Base-by-base conservation (phyloP, 2,113 vertebrate species). In the Phylloscopus trochiloides region DNA sequence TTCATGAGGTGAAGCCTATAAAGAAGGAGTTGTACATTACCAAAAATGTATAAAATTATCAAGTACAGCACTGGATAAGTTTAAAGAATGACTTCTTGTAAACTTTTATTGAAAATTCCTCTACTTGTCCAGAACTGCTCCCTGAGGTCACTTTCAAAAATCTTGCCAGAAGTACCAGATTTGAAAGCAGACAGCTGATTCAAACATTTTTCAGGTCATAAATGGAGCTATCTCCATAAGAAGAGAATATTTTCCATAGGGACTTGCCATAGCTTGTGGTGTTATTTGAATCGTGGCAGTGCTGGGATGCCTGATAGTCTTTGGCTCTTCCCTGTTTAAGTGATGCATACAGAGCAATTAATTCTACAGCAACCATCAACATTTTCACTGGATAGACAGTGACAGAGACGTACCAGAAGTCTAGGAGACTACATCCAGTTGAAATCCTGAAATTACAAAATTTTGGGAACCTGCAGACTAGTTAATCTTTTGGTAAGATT, bases 131-230 rank as follows among this genome's bases (percentile, higher is more conserved):
- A 84, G 71, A 96, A 75, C 8, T 72, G 34, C 8, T 81, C 71
- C 52, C 76, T 68, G 52, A 94, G 54, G 88, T 84, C 51, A 77
- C 77, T 74, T 77, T 76, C 38, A 73, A 88, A 96, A 48, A 38
- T 32, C 6, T 42, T 92, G 61, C 63, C 85, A 85, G 92, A 96
- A 96, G 71, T 57, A 96, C 74, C 72, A 97, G 70, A 91, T 90
- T 94, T 95, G 71, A 97, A 77, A 87, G 76, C 32, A 93, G 81
- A 89, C 45, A 73, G 94, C 62, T 92, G 68, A 90, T 95, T 88
- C 54, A 82, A 96, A 81, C 21, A 55, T 93, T 97, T 96, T 95
- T 28, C 63, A 96, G 51, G 45, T 95, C 89, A 79, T 87, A 96
- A 95, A 89, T 79, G 90, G 83, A 92, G 8, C n/a, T 87, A 43